Conservation (phyloP, 2,888 invertebrate genomes). For the Plutella xylostella region DNA sequence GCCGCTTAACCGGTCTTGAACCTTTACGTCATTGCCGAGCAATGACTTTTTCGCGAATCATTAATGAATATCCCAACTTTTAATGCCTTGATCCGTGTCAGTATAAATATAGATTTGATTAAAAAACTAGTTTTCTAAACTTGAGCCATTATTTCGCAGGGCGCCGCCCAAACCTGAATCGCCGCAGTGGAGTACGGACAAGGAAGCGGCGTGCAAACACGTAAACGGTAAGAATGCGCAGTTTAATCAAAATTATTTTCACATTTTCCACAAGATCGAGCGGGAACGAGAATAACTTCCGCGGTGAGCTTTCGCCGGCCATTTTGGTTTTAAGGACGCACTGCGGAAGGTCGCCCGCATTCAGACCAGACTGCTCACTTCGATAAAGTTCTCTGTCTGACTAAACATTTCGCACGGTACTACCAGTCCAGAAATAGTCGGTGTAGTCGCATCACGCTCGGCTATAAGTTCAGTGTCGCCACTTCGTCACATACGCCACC, state of each 20-base stretch:
- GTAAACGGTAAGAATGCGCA: constrained; percentile 48
- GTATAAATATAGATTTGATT: constrained; percentile 6
- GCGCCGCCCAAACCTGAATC: constrained; percentile 55
- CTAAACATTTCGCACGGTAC: constrained; percentile 67
- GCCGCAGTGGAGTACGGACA: constrained; percentile 53
- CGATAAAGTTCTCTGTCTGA: constrained; percentile 24
- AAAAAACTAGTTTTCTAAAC: constrained; percentile 22
- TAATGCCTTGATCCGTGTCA: too few relatives aligned
- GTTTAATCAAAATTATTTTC: neutral
- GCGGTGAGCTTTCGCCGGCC: constrained; percentile 4
- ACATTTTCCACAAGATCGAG: neutral
- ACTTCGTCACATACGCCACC: constrained; percentile 23
- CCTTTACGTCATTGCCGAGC: too few relatives aligned
- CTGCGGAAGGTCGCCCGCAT: constrained; percentile 43
- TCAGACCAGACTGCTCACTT: too few relatives aligned
- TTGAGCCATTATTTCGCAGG: constrained; percentile 39
- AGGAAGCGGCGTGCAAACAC: constrained; percentile 48
- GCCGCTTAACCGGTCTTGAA: too few relatives aligned
- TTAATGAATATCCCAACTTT: too few relatives aligned
- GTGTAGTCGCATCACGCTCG: constrained; percentile 26
- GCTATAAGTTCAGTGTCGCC: constrained; percentile 29
- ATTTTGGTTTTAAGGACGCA: constrained; percentile 1
- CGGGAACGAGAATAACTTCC: neutral
- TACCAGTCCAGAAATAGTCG: constrained; percentile 67
- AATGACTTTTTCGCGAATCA: too few relatives aligned